Base-by-base conservation (phyloP, 2,113 vertebrate genomes). In the Trogon surrucura region DNA sequence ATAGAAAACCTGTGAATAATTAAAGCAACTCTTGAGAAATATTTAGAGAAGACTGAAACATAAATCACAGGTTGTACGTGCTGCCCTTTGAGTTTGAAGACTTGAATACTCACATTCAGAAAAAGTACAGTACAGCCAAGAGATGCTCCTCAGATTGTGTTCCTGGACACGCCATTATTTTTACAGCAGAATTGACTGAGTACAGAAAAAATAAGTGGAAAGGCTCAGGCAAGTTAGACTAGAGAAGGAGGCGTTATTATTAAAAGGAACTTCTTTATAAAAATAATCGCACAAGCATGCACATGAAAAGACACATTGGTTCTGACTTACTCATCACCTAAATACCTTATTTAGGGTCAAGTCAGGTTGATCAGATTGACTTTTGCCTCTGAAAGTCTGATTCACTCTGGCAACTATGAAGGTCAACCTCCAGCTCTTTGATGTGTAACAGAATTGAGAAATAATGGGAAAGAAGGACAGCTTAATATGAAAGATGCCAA, bases 291-390 rank as follows among this genome's bases (percentile, higher is more conserved):
- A 95, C 92, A 97, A 96, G 96, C 84, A 95, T 53, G 64, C 70
- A 93, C 93, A 97, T 73, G 95, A 97, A 97, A 91, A 88, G 91
- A 92, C 61, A 64, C 7, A 8, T 92, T 93, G 41, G 27, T 86
- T 91, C 61, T 92, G 94, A 91, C 67, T 97, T 95, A 94, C 85
- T 95, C 94, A 95, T 91, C 79, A 82, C 64, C 84, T 90, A 80
- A 86, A 87, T 66, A 66, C 72, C 66, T 95, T 79, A 34, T 70
- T 47, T 89, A 82, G 69, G 91, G 92, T 97, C 96, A 96, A 60
- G 78, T 88, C 85, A 90, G 85, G 92, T 72, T 58, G 58, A 95
- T 85, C n/a, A 45, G 82, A 69, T 80, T 91, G 57, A 57, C 41
- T 86, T 85, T 85, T 88, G 67, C 29, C 80, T 94, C 80, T 94